These are phyloP conservation scores for Synergus gifuensis DNA, from an alignment of 2,888 invertebrate genomes.

Conservation along the genomic window DNA sequence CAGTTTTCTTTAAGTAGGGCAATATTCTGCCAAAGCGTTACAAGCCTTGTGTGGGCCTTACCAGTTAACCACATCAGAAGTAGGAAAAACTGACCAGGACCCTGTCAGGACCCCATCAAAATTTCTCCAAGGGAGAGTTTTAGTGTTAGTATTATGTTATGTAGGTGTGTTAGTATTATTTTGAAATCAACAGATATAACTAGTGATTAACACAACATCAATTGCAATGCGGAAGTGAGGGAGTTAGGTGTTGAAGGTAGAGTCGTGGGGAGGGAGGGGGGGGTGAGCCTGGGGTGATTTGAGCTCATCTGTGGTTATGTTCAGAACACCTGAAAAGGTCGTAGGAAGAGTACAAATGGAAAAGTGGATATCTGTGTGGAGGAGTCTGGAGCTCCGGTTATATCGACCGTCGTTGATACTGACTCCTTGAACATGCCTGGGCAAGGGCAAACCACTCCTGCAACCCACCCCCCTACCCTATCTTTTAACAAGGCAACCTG, in stretches of 20 bases:
- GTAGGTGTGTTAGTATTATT: background rate
- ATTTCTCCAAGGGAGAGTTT: too few relatives aligned
- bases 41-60: too few relatives aligned
- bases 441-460: constrained; percentile 42
- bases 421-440: constrained; percentile 41
- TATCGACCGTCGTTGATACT: constrained; percentile 40
- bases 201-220: background rate
- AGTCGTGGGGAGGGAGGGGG: background rate
- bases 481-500: constrained; percentile 41
- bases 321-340: constrained; percentile 17
- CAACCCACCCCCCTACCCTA: constrained; percentile 33
- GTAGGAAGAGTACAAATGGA: constrained; percentile 32
- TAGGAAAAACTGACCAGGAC: too few relatives aligned
- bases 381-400: constrained; percentile 41
- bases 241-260: background rate
- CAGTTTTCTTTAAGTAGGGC: too few relatives aligned
- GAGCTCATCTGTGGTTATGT: background rate
- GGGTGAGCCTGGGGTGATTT: background rate
- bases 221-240: background rate
- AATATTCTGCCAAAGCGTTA: too few relatives aligned
- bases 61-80: too few relatives aligned
- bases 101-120: too few relatives aligned
- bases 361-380: constrained; percentile 36
- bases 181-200: background rate
- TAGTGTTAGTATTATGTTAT: background rate